Conservation (phyloP, 2,888 invertebrate genomes). For the Epistrophe eligans region DNA sequence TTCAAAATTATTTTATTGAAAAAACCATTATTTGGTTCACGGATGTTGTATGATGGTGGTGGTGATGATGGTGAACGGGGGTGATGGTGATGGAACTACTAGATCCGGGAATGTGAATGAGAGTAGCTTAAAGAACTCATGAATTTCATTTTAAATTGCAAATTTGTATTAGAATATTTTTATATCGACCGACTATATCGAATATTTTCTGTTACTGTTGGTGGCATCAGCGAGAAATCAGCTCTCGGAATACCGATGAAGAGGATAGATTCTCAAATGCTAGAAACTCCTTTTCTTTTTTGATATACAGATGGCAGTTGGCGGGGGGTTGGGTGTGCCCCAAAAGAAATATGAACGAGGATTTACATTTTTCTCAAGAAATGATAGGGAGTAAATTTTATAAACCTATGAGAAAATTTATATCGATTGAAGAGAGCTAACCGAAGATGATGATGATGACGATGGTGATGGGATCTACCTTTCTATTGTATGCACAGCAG, state of each 20-base stretch:
- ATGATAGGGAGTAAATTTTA: constrained; percentile 1
- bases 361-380: constrained; percentile 7
- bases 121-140: constrained; percentile 16
- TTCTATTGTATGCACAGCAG: not conserved
- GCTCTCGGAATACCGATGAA: not conserved
- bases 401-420: constrained; percentile 13
- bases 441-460: constrained; percentile 2
- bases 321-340: not conserved
- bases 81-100: not conserved
- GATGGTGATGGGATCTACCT: constrained; percentile 7
- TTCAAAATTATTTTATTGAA: constrained; percentile 71
- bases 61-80: not conserved
- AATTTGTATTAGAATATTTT: constrained; percentile 12
- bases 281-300: not conserved
- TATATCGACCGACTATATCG: not conserved
- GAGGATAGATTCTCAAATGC: not conserved
- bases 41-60: not conserved
- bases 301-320: not conserved
- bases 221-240: not conserved
- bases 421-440: constrained; percentile 1
- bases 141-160: constrained; percentile 7
- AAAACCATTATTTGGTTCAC: constrained; percentile 48
- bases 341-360: not conserved
- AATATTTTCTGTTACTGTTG: not conserved
- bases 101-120: not conserved